Base-by-base conservation (phyloP, 2,797 vertebrate species). In the Lacerta viridis region DNA sequence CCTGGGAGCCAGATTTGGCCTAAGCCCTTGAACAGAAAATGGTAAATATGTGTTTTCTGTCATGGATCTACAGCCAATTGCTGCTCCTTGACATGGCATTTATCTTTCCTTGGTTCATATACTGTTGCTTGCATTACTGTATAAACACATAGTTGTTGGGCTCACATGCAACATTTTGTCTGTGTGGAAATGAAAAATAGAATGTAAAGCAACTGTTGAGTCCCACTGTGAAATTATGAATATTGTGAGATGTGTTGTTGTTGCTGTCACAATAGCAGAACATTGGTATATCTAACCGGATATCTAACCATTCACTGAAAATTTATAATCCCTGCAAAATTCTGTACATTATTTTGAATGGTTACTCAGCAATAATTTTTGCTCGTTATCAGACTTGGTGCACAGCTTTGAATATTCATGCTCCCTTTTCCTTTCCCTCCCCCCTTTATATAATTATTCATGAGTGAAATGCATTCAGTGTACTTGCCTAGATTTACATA, bases 361-460 rank as follows among this genome's bases (percentile, higher is more conserved):
- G 33, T 80, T 79, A 55, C 25, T 74, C 68, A 27, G n/a, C 13
- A 50, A 71, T 86, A 55, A 29, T 20, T 55, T 55, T 87, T 71
- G 55, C 13, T 72, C 33, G 33, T 33, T 79, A 69, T 81, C 50
- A 61, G 46, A 59, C 36, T 39, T 61, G 55, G 50, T 61, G 33
- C 43, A 86, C 6, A 1, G 66, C 61, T 79, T 55, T 86, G 33
- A 80, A 23, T 88, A 85, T 75, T 59, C 36, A 66, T 46, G 61
- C 18, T 15, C 64, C 41, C 36, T 85, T 36, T 59, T 13, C 41
- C 1, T 76, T 29, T 59, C 81, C 76, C 41, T 59, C 81, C 76
- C 36, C 90, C 74, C 71, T 85, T 72, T 3, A 84, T 1, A 43
- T n/a, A 78, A 83, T 69, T 88, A 75, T 89, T 75, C 46, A 46